Base-by-base conservation (phyloP, 2,797 vertebrate genomes). In the Myotis myotis region DNA sequence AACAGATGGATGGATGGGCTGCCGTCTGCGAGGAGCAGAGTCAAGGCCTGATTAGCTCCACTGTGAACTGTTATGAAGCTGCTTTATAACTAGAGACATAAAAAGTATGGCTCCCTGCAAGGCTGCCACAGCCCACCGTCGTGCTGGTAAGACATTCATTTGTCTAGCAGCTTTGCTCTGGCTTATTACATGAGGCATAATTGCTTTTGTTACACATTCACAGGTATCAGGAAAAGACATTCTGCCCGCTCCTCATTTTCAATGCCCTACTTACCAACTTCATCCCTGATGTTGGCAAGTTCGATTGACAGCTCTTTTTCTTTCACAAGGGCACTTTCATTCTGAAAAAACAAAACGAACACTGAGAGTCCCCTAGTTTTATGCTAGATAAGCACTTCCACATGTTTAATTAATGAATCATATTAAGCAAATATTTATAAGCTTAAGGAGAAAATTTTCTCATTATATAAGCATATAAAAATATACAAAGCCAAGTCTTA, bases 221-320 rank as follows among this genome's bases (percentile, higher is more conserved):
- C 36, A 94, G 30, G 89, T 60, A 68, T 36, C 70, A 84, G 91
- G 91, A 97, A 97, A 97, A 88, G 33, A 81, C 74, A 82, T 82
- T 82, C 94, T 90, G 86, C 49, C 74, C 19, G 25, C 12, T 47
- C 68, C 47, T 98, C 90, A 33, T 72, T 78, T 97, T 66, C 64
- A 95, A 90, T 22, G 44, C 85, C 74, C 95, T 97, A 99, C 99
- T 99, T 98, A 99, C 99, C 99, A 98, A 99, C 99, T 99, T 99
- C 99, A 99, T 99, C 99, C 98, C 98, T 99, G 99, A 99, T 99
- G 98, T 98, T 99, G 97, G 98, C 97, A 98, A 99, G 99, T 98
- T 99, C 99, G 93, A 98, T 97, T 96, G 98, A 99, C 98, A 99
- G 98, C 94, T 99, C 99, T 98, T 99, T 99, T 98, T 99, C 99